Evolutionary conservation across 2,888 invertebrate species (phyloP).

Genomic region (Colletes collaris): DNA sequence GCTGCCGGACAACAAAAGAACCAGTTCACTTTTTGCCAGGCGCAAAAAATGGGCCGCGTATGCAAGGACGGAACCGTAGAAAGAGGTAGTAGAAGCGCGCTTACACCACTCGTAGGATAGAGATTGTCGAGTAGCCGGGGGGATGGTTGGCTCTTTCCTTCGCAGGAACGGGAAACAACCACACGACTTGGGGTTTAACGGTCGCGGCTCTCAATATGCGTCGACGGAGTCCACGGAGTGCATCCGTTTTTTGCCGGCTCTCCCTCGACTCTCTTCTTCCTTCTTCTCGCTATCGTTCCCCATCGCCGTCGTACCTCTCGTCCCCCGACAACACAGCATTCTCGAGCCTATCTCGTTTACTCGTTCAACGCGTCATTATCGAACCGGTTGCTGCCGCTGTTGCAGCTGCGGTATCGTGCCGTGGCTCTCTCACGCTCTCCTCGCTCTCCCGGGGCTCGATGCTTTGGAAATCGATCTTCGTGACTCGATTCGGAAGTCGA

Average conservation of each 20-base stretch:
- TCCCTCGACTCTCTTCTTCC: slow-evolving; percentile 14
- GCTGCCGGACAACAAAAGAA: background rate
- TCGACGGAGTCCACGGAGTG: slow-evolving; percentile 26
- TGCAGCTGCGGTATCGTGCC: slow-evolving; percentile 63
- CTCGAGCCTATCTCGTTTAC: slow-evolving; percentile 60
- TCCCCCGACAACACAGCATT: slow-evolving; percentile 11
- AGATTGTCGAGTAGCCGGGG: slow-evolving; percentile 5
- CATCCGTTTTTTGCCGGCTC: slow-evolving; percentile 16
- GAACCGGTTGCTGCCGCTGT: slow-evolving; percentile 71
- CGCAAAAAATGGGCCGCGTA: background rate
- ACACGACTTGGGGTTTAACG: slow-evolving; percentile 57
- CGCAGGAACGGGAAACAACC: slow-evolving; percentile 42
- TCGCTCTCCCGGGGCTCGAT: slow-evolving; percentile 44
- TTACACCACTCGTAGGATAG: background rate
- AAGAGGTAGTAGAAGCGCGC: background rate
- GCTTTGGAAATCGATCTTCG: slow-evolving; percentile 57
- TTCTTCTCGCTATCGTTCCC: slow-evolving; percentile 19
- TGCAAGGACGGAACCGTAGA: background rate
- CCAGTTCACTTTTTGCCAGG: slow-evolving; percentile 12
- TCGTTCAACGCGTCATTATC: slow-evolving; percentile 69
- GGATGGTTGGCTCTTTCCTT: slow-evolving; percentile 2
- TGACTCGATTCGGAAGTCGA: slow-evolving; percentile 25
- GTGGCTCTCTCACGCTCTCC: slow-evolving; percentile 63
- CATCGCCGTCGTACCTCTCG: slow-evolving; percentile 20
- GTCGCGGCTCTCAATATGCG: slow-evolving; percentile 55